phyloP scores from a whole-genome alignment of 1,140 invertebrate genomes.

The Drosophila navojoa region DNA sequence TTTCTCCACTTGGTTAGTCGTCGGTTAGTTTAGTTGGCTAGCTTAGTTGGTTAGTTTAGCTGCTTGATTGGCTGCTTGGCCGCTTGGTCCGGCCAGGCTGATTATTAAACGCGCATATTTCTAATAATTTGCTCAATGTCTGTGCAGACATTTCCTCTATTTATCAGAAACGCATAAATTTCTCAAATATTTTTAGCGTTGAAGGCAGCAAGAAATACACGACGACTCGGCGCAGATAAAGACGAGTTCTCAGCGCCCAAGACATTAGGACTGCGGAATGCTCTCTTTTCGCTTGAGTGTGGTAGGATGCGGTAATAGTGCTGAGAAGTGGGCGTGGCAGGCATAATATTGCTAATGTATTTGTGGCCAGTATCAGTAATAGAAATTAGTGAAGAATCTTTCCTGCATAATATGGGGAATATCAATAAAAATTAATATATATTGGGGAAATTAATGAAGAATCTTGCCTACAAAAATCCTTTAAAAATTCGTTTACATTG shows the following conservation, averaged over 20 bases:
- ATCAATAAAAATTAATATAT: too few species aligned
- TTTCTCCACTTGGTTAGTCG: conserved; percentile 62
- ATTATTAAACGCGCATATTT: conserved; percentile 79
- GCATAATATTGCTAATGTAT: not conserved
- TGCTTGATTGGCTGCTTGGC: not conserved
- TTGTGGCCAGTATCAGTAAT: not conserved
- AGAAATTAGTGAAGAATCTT: too few species aligned
- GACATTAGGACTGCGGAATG: not conserved
- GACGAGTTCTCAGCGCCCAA: not conserved
- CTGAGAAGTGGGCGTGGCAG: not conserved
- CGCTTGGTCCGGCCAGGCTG: conserved; percentile 10
- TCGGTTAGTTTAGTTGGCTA: conserved; percentile 31
- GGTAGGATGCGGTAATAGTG: too few species aligned
- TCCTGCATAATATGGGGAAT: too few species aligned
- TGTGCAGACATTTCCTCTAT: conserved; percentile 73
- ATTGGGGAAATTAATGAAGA: too few species aligned
- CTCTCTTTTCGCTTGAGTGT: not conserved
- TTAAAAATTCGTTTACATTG: too few species aligned
- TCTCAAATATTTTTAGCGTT: conserved; percentile 70
- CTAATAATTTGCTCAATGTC: conserved; percentile 70
- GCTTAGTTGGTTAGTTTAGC: conserved; percentile 11
- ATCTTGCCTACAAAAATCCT: too few species aligned
- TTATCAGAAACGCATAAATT: conserved; percentile 82
- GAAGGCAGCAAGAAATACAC: conserved; percentile 23
- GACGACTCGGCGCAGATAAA: conserved; percentile 36